phyloP scores from a whole-genome alignment of 2,888 invertebrate species.

The Lymantria dispar region DNA sequence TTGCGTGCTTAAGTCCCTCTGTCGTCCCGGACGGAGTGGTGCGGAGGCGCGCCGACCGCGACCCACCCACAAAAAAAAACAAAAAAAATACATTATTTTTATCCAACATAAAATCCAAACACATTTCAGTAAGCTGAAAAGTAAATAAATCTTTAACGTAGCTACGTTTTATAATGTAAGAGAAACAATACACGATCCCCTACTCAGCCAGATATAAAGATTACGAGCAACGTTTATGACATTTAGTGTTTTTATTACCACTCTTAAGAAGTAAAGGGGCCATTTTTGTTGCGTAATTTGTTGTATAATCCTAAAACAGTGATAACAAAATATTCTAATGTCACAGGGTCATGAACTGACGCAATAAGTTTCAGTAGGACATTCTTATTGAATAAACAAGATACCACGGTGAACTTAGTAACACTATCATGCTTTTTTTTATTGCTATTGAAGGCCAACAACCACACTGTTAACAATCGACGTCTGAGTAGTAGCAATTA shows the following conservation, averaged over 20 bases:
- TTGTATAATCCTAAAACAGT: neutral
- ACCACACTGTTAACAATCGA: no score
- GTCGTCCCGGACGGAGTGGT: no score
- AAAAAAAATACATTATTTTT: neutral
- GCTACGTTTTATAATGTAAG: conserved; percentile 29
- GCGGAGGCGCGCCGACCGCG: no score
- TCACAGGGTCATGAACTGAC: neutral
- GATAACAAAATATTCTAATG: neutral
- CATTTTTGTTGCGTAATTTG: conserved; percentile 9
- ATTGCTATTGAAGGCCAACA: no score
- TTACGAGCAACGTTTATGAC: conserved; percentile 22
- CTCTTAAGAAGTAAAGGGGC: conserved; percentile 4
- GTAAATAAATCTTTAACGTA: conserved; percentile 4
- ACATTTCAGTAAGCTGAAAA: conserved; percentile 1
- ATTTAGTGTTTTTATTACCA: conserved; percentile 23
- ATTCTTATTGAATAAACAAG: no score
- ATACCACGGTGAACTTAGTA: no score
- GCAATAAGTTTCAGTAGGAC: neutral
- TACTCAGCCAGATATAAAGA: conserved; percentile 26
- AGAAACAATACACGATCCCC: conserved; percentile 12
- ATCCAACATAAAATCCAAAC: neutral
- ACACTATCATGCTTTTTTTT: no score
- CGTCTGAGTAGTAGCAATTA: no score
- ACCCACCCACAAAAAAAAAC: no score
- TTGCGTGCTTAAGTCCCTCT: no score